Conservation (phyloP, 2,113 vertebrate genomes). For the Psettodes erumei region DNA sequence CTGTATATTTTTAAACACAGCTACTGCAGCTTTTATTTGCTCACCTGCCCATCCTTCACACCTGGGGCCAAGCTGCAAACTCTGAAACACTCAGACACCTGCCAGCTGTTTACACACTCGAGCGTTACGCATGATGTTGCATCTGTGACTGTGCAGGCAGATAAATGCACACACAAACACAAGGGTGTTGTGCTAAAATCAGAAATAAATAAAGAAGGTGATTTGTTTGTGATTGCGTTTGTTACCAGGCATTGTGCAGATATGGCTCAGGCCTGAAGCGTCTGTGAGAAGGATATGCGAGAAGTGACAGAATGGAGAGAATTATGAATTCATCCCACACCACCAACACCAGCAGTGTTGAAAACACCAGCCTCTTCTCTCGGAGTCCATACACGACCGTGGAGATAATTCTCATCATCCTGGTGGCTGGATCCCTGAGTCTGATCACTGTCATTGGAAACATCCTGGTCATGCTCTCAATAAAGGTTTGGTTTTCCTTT, state of each 20-base stretch:
- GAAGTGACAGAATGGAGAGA: conserved; percentile 69
- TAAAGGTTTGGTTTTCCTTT: conserved; percentile 86
- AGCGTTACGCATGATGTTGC: not conserved
- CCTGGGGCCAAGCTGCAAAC: not conserved
- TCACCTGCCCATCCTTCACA: conserved; percentile 64
- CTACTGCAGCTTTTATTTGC: conserved; percentile 56
- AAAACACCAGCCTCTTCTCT: conserved; percentile 46
- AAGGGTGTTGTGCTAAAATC: not conserved
- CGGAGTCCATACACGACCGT: conserved; percentile 87
- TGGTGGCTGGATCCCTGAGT: conserved; percentile 93
- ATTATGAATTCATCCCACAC: conserved; percentile 57
- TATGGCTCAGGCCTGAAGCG: conserved; percentile 41
- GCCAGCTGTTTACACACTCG: conserved; percentile 9
- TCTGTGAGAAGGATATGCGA: conserved; percentile 33
- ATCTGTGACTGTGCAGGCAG: not conserved
- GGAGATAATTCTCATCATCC: conserved; percentile 90
- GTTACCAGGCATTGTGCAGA: conserved; percentile 38
- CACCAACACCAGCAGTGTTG: conserved; percentile 40
- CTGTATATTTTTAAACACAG: conserved; percentile 50
- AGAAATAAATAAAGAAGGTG: not conserved
- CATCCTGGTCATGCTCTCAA: conserved; percentile 98
- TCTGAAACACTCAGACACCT: conserved; percentile 59
- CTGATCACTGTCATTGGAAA: conserved; percentile 95
- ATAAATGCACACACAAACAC: conserved; percentile 3
- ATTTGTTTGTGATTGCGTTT: not conserved